Conservation (phyloP, 2,113 vertebrate genomes). For the Vidua chalybeata region DNA sequence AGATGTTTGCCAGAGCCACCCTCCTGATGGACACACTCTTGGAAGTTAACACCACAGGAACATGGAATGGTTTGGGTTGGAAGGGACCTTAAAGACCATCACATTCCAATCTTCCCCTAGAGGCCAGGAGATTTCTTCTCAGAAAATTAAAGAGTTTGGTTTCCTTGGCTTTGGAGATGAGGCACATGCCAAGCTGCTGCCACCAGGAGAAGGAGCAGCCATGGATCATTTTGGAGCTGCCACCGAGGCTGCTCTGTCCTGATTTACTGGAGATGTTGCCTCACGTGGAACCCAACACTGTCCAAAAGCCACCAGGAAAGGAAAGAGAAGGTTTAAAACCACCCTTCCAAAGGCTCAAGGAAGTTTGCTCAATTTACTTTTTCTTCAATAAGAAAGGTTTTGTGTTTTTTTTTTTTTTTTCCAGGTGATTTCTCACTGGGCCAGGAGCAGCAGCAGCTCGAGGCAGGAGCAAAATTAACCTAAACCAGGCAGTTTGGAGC, state of each 20-base stretch:
- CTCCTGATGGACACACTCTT: neutral
- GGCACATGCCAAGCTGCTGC: neutral
- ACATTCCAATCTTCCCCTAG: neutral
- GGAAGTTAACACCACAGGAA: neutral
- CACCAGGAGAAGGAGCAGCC: neutral
- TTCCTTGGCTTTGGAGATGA: neutral
- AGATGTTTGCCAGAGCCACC: neutral
- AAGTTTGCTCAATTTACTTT: neutral
- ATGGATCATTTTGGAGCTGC: neutral
- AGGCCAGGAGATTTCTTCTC: neutral
- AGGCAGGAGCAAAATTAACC: neutral
- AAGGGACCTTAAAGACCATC: neutral
- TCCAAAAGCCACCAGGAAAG: neutral
- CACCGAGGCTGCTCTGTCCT: fast-evolving
- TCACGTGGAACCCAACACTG: fast-evolving
- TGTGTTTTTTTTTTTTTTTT: too few species aligned
- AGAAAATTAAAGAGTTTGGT: neutral
- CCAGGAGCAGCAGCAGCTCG: neutral
- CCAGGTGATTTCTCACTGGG: neutral
- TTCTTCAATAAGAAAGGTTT: neutral
- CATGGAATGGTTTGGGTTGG: neutral
- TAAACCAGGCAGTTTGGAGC: neutral
- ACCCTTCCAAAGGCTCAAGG: neutral
- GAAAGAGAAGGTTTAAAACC: neutral
- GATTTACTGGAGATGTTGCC: fast-evolving